Evolutionary conservation across 2,888 invertebrate species (phyloP), one percentile per base, ranked within the genome.

Genomic region (Drosophila mercatorum): DNA sequence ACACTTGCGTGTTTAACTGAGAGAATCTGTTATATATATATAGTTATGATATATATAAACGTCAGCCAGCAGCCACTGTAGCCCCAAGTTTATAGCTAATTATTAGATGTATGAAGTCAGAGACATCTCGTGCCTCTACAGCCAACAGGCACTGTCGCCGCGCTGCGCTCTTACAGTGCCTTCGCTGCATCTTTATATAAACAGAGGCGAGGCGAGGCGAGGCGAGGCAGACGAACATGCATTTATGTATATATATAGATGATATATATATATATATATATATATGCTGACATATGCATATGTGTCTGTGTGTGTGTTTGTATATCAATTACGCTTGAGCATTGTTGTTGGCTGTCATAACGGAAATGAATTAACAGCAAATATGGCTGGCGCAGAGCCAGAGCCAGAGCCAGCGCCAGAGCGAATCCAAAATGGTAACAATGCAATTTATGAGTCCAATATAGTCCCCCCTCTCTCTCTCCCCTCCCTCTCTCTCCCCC

Each of bases 351-450:
- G 83, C 70, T 83, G 80, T 75, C 81, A 83, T 81, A 83, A 86
- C 81, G 83, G 80, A 83, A 86, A 86, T 83, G 83, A 83, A 83
- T 83, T 83, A 83, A 86, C 84, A 73, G 81, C 87, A 83, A 83
- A 83, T 86, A 83, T 78, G 84, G 77, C 74, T 75, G 81, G 52
- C 31, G 46, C 55, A 64, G 49, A 28, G 22, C 22, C 22, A 22
- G 22, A 1, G 22, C 22, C 22, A 22, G 22, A 40, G 5, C 22
- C 22, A 22, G 22, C 1, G 22, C 22, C 22, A 22, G 22, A 40
- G 5, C 17, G 44, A 14, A 8, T 28, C n/a, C 36, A 17, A 47
- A 44, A 22, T 52, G 49, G 40, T 49, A 75, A 60, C 68, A 68
- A 68, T 65, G 40, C 80, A 80, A 83, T 81, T 81, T 83, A 86